These are phyloP conservation scores for Drosophila aff. DNA, from an alignment of 1,140 invertebrate genomes.

Conservation along the genomic window DNA sequence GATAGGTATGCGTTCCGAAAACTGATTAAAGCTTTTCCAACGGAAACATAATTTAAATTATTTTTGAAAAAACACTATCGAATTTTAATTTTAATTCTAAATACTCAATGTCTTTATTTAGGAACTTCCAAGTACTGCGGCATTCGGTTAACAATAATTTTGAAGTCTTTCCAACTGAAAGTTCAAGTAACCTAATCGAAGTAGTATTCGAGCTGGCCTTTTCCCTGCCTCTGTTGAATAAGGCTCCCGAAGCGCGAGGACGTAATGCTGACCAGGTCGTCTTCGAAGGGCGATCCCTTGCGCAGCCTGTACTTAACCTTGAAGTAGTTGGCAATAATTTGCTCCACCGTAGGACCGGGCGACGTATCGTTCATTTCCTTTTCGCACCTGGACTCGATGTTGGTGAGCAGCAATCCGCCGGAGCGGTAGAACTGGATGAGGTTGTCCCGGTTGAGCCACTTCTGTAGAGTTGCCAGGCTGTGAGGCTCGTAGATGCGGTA, in stretches of 20 bases:
- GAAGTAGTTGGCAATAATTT: constrained; percentile 69
- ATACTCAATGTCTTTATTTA: neutral
- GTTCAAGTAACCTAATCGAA: constrained; percentile 12
- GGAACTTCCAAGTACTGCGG: neutral
- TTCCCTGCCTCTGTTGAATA: neutral
- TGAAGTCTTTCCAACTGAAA: neutral
- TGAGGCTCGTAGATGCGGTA: constrained; percentile 55
- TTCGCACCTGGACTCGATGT: constrained; percentile 46
- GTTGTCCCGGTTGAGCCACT: constrained; percentile 64
- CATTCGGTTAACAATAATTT: constrained; percentile 2
- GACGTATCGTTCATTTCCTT: constrained; percentile 39
- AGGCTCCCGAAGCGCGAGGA: constrained; percentile 1
- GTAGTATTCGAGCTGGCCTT: constrained; percentile 2
- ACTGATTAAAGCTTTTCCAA: neutral
- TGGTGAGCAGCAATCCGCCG: constrained; percentile 64
- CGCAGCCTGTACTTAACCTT: constrained; percentile 46
- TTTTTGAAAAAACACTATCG: neutral
- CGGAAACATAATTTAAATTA: too few relatives aligned
- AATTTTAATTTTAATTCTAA: neutral
- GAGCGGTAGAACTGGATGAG: constrained; percentile 61
- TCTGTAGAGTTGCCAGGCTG: constrained; percentile 25
- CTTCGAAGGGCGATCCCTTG: constrained; percentile 12
- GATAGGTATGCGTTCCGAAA: neutral
- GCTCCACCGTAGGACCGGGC: constrained; percentile 35
- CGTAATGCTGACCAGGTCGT: constrained; percentile 23